Base-by-base conservation (phyloP, 2,888 invertebrate genomes). In the Augochlorella aurata region DNA sequence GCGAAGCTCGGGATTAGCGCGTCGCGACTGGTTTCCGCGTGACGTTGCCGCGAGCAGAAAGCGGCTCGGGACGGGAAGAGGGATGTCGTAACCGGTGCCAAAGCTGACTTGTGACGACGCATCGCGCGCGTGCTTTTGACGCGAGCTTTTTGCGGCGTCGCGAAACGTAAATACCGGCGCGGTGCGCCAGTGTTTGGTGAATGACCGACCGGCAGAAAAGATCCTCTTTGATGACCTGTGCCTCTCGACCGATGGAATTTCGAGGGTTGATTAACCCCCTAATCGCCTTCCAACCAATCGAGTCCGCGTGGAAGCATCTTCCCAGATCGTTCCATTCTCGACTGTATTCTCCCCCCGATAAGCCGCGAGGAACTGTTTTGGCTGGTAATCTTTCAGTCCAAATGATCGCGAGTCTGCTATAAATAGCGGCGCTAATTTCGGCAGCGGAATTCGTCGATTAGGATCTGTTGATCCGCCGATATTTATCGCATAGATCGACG, bases 151-250 rank as follows among this genome's bases (percentile, higher is more conserved):
- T 73, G 73, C 79, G 79, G 44, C 74, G 78, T 14, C 70, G 69
- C 82, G 29, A 61, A 88, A 85, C 83, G 83, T 77, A 86, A 86
- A 86, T 88, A 88, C 79, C 82, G 74, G 47, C 68, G n/a, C 49
- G 71, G 49, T 82, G 77, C 73, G 77, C 73, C 82, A 63, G 63
- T 78, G 72, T 86, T 81, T 88, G 88, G 86, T 87, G 88, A 87
- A 87, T 78, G 84, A 87, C 87, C 87, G 82, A 61, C 52, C 49
- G 5, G 44, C n/a, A 21, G 52, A 54, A 79, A 66, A 49, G 63
- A 58, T 47, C 66, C 21, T 21, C n/a, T 70, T 69, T 52, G 4
- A 10, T 52, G 4, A 10, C 14, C 45, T 24, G 24, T 29, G 21
- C 21, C 44, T 21, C 50, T 47, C 14, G 18, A 9, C 4, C 9